phyloP scores from a whole-genome alignment of 35 echinoderm and acorn worm species.

The Ptychodera flava region DNA sequence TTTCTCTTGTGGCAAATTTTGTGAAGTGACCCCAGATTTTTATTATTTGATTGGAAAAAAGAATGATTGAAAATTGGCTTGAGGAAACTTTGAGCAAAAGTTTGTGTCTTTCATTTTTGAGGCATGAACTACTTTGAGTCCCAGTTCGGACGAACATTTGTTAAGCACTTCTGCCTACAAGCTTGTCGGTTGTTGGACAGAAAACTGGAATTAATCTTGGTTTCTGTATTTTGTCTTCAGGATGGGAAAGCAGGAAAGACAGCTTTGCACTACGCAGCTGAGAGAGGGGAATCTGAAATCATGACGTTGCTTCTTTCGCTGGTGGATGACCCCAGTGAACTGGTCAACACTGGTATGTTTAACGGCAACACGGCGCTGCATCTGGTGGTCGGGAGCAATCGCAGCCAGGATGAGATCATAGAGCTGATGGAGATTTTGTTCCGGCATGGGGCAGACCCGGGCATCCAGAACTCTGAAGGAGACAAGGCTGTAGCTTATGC shows the following conservation, averaged over 20 bases:
- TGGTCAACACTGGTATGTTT: slow-evolving; percentile 30
- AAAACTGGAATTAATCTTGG: background rate
- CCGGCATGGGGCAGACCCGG: slow-evolving; percentile 11
- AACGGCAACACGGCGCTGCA: slow-evolving; percentile 56
- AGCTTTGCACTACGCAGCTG: slow-evolving; percentile 41
- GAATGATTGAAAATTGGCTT: too few species aligned
- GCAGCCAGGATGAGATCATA: background rate
- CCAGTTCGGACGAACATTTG: too few species aligned
- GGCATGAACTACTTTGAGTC: too few species aligned
- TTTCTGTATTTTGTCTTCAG: slow-evolving; percentile 18
- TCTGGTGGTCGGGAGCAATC: slow-evolving; percentile 34
- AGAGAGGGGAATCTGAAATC: slow-evolving; percentile 5
- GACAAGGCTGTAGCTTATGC: slow-evolving; percentile 4
- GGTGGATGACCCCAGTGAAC: slow-evolving; percentile 17
- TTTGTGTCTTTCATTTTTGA: too few species aligned
- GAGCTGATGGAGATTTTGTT: slow-evolving; percentile 6
- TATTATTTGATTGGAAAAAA: too few species aligned
- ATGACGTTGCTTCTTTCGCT: background rate
- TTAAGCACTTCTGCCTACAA: too few species aligned
- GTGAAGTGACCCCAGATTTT: too few species aligned
- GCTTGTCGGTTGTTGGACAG: too few species aligned
- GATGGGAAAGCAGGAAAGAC: slow-evolving; percentile 48
- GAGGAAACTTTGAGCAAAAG: too few species aligned
- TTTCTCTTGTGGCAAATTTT: too few species aligned
- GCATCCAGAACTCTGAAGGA: slow-evolving; percentile 21